Evolutionary conservation across 2,888 invertebrate genomes (phyloP), one percentile per base, ranked within the genome.

Genomic region (Meandrusa payeni): DNA sequence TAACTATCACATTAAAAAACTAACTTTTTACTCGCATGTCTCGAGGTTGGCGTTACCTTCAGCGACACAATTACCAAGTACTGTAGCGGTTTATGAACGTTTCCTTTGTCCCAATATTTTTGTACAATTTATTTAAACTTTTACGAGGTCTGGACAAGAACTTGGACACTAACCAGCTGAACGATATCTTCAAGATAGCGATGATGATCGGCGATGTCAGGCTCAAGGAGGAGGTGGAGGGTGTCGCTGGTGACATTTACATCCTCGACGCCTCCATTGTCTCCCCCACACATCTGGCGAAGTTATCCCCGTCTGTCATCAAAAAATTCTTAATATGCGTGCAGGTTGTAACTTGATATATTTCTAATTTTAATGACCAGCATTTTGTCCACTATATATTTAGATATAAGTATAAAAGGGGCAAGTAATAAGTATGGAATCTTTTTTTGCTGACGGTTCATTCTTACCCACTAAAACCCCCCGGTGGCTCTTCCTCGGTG

Each of bases 161-260:
- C 55, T 64, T 93, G 1, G 91, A 92, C 26, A 90, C 92, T 0
- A 88, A 91, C 11, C 90, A 91, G 47, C 86, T 94, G 1, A 88
- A 91, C 40, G 93, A 95, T 49, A 91, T 90, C 4, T 93, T 94
- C 91, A 95, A 95, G 74, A 67, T 94, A 1, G 91, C 93, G 0
- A 76, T 95, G 48, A 96, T 96, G 95, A 91, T 95, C 29, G 95
- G 95, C 1, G 95, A 96, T 64, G 82, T 95, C 3, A 91, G 95
- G 31, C 76, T 96, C 31, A 90, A 89, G 44, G 95, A 95, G 52
- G 94, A 94, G 63, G 76, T 88, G 23, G 91, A 91, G n/a, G 95
- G 95, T 2, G 94, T 95, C 0, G 94, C 93, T 0, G 95, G 95
- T 0, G 95, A 96, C 61, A 90, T 95, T 2, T 95, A 93, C 64